Evolutionary conservation across 1,140 invertebrate genomes (phyloP).

Genomic region (Adelges cooleyi): DNA sequence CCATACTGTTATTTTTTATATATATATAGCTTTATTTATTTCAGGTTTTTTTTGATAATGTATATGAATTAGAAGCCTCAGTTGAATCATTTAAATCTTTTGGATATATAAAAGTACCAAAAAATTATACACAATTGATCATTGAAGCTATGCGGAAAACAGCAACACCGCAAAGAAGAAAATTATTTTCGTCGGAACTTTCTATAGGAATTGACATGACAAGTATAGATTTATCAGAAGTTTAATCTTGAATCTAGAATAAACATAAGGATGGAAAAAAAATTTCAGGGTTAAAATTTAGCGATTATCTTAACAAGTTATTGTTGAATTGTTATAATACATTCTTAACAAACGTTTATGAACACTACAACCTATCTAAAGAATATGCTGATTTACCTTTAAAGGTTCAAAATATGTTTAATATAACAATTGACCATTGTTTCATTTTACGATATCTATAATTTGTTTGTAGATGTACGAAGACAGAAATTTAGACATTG

Average conservation of each 20-base stretch:
- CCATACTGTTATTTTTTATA: too few species aligned
- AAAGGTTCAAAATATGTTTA: too few species aligned
- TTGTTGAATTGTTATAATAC: neutral
- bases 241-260: neutral
- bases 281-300: constrained; percentile 2
- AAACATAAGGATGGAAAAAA: too few species aligned
- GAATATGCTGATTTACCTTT: neutral
- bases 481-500: neutral
- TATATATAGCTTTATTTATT: too few species aligned
- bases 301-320: neutral
- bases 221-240: neutral
- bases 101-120: neutral
- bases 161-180: neutral
- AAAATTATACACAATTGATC: neutral
- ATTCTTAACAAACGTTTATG: neutral
- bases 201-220: neutral
- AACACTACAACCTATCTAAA: neutral
- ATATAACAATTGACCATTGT: too few species aligned
- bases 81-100: neutral
- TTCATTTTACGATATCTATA: neutral
- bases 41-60: neutral
- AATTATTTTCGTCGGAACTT: neutral
- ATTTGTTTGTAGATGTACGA: neutral
- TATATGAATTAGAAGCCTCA: neutral
- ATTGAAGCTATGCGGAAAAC: neutral